Conservation (phyloP, 92 coral and sea anemone species). For the Siderastrea siderea region DNA sequence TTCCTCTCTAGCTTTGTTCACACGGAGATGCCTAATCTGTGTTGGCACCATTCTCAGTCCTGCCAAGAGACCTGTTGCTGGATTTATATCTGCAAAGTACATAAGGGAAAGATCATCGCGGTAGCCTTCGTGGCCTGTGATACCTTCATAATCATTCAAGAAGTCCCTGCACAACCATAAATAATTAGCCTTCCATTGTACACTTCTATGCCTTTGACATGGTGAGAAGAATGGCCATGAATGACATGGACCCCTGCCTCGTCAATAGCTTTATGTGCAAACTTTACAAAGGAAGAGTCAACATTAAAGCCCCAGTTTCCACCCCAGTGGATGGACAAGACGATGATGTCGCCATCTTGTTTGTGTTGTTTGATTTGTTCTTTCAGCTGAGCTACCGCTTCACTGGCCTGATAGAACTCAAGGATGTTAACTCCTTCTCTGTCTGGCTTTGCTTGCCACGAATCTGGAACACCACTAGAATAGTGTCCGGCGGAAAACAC, state of each 20-base stretch:
- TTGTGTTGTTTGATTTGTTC: constrained; percentile 64
- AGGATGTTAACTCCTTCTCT: constrained; percentile 82
- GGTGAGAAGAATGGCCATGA: constrained; percentile 93
- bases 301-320: constrained; percentile 94
- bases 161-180: constrained; percentile 95
- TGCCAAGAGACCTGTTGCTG: constrained; percentile 64
- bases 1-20: constrained; percentile 81
- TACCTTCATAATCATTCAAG: constrained; percentile 88
- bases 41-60: constrained; percentile 87
- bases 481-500: constrained; percentile 88
- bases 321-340: constrained; percentile 91
- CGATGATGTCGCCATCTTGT: constrained; percentile 71
- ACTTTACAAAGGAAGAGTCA: constrained; percentile 67
- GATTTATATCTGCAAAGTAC: constrained; percentile 81
- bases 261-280: constrained; percentile 87
- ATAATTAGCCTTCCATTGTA: constrained; percentile 82
- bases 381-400: constrained; percentile 48
- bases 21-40: constrained; percentile 78
- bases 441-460: constrained; percentile 71
- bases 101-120: constrained; percentile 84
- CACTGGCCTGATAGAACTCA: constrained; percentile 63
- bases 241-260: constrained; percentile 83
- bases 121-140: constrained; percentile 77
- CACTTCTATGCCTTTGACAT: constrained; percentile 86
- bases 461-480: constrained; percentile 88